phyloP scores from a whole-genome alignment of 35 echinoderm and acorn worm genomes.

The Lytechinus variegatus region DNA sequence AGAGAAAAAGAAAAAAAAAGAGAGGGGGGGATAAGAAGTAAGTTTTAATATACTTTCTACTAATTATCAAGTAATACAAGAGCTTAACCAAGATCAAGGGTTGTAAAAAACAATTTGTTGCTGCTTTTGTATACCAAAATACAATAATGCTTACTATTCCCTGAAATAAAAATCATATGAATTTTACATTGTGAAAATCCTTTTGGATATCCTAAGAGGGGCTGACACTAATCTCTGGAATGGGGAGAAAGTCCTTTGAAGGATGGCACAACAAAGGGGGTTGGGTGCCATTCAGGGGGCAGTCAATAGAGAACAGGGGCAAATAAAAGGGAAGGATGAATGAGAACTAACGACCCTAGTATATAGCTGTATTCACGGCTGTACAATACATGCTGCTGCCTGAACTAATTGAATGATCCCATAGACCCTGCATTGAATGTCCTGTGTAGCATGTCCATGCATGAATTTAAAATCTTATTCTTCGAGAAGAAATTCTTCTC shows the following conservation, averaged over 20 bases:
- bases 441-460: neutral
- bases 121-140: neutral
- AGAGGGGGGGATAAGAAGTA: too few species aligned
- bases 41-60: too few species aligned
- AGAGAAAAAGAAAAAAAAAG: too few species aligned
- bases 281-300: neutral
- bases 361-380: neutral
- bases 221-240: neutral
- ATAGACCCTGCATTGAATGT: neutral
- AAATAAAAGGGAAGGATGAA: slow-evolving; percentile 25
- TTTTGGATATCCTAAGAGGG: neutral
- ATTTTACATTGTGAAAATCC: neutral
- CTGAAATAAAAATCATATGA: neutral
- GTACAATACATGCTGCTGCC: slow-evolving; percentile 17
- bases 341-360: slow-evolving; percentile 31
- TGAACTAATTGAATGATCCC: slow-evolving; percentile 14
- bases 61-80: neutral
- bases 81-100: neutral
- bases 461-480: neutral
- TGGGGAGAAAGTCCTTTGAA: neutral
- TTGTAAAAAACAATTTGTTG: neutral
- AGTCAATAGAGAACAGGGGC: neutral
- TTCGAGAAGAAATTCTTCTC: too few species aligned
- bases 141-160: neutral
- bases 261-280: neutral